A percentile compares a stretch with the other conserved stretches of the same genome.
These are phyloP conservation scores for Alviniconcha marisindica DNA, from an alignment of 1,140 invertebrate species.

Conservation along the genomic window DNA sequence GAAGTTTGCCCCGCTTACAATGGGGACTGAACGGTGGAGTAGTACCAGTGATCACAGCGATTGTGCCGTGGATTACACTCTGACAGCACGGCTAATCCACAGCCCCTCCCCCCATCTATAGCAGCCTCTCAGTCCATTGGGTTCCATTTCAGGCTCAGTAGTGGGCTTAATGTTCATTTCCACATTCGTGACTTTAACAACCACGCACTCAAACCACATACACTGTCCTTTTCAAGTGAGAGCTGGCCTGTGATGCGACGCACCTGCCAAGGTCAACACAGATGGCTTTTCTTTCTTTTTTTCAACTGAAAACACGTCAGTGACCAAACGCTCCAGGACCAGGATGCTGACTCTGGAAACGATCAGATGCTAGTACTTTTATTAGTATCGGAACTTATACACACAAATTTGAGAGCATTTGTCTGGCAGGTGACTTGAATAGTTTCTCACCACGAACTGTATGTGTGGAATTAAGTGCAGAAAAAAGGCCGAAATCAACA, in stretches of 20 bases:
- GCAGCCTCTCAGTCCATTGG: neutral
- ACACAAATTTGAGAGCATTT: too few relatives aligned
- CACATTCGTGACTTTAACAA: slow-evolving; percentile 21
- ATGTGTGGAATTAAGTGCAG: too few relatives aligned
- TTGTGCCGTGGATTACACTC: slow-evolving; percentile 9
- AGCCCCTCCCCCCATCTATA: neutral
- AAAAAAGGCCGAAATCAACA: too few relatives aligned
- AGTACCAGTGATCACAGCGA: slow-evolving; percentile 12
- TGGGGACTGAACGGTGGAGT: neutral
- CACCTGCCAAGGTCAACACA: slow-evolving; percentile 13
- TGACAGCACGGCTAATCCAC: slow-evolving; percentile 23
- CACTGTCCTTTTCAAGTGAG: slow-evolving; percentile 8
- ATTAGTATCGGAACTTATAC: too few relatives aligned
- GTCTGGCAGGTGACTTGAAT: too few relatives aligned
- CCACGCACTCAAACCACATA: neutral
- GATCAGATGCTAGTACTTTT: too few relatives aligned
- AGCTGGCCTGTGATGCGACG: neutral
- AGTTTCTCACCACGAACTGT: too few relatives aligned
- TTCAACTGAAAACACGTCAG: too few relatives aligned
- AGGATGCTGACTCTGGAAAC: too few relatives aligned
- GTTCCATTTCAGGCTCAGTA: neutral
- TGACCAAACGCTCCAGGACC: too few relatives aligned
- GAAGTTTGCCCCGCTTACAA: neutral
- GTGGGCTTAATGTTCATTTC: slow-evolving; percentile 20
- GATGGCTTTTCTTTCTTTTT: slow-evolving; percentile 7